These are phyloP conservation scores for Trichogramma evanescens DNA, from an alignment of 2,888 invertebrate genomes.

Conservation along the genomic window DNA sequence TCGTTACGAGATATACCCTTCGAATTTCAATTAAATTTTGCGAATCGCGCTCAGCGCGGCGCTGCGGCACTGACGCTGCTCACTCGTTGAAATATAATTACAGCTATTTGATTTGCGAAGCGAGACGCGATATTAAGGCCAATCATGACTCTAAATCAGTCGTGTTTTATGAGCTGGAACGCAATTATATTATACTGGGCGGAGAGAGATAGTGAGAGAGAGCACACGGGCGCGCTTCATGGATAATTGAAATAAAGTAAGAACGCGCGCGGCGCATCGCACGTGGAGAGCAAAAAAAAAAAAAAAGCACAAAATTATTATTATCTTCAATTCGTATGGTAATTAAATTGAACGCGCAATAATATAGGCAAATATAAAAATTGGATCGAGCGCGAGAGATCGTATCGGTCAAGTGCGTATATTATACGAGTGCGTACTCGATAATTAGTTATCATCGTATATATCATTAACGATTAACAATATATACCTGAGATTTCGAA, in stretches of 20 bases:
- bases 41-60: slow-evolving; percentile 16
- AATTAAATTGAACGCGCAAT: too few relatives aligned
- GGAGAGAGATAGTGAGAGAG: too few relatives aligned
- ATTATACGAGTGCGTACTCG: too few relatives aligned
- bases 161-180: slow-evolving; percentile 38
- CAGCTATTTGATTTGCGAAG: slow-evolving; percentile 20
- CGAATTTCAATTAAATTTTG: slow-evolving; percentile 19
- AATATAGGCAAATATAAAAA: too few relatives aligned
- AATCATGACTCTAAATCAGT: slow-evolving; percentile 25
- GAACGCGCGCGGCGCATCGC: slow-evolving; percentile 16
- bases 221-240: slow-evolving; percentile 19
- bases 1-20: neutral
- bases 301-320: neutral
- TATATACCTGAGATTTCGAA: too few relatives aligned
- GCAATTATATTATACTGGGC: slow-evolving; percentile 27
- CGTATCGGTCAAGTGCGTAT: too few relatives aligned
- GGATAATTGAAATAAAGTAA: slow-evolving; percentile 41
- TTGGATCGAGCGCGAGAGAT: too few relatives aligned
- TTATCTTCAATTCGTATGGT: neutral
- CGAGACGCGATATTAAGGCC: slow-evolving; percentile 21
- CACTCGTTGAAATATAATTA: slow-evolving; percentile 4
- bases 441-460: too few relatives aligned
- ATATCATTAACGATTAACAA: too few relatives aligned
- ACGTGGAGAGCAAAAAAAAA: slow-evolving; percentile 11
- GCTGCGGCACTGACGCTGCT: slow-evolving; percentile 1